Evolutionary conservation across 2,797 vertebrate genomes (phyloP).

Genomic region (Chelonia mydas): DNA sequence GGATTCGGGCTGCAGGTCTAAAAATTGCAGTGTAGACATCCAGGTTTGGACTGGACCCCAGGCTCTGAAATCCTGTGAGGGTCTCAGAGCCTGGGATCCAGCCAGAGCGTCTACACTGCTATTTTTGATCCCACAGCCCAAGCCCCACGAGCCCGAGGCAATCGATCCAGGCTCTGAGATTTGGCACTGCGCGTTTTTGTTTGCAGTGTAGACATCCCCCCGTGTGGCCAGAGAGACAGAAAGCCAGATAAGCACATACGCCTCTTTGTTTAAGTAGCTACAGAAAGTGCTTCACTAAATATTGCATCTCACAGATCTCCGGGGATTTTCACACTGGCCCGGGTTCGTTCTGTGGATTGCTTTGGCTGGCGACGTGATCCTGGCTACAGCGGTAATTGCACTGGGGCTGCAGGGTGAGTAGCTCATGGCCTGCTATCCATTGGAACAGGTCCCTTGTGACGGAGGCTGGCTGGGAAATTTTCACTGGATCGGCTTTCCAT

Average conservation of each 20-base stretch:
- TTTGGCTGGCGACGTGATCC: background rate
- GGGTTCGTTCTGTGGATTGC: background rate
- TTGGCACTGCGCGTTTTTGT: background rate
- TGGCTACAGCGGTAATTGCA: background rate
- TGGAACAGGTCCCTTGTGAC: background rate
- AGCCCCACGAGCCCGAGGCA: too few relatives aligned
- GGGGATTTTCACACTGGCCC: background rate
- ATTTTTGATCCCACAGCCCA: background rate
- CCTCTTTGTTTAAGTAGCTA: background rate
- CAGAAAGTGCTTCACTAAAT: background rate
- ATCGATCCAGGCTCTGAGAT: background rate
- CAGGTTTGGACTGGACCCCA: background rate
- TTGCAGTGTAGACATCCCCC: background rate
- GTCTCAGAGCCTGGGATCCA: too few relatives aligned
- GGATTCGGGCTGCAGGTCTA: background rate
- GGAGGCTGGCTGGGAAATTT: background rate
- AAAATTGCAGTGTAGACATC: background rate
- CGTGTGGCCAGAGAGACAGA: too few relatives aligned
- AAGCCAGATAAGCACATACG: background rate
- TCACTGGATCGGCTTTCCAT: background rate
- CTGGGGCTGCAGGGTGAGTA: background rate
- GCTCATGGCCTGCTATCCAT: background rate
- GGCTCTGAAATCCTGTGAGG: background rate
- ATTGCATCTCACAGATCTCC: background rate
- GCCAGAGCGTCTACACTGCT: background rate